These are phyloP conservation scores for Cremastinae sp. DNA, from an alignment of 2,888 invertebrate genomes.

Conservation along the genomic window DNA sequence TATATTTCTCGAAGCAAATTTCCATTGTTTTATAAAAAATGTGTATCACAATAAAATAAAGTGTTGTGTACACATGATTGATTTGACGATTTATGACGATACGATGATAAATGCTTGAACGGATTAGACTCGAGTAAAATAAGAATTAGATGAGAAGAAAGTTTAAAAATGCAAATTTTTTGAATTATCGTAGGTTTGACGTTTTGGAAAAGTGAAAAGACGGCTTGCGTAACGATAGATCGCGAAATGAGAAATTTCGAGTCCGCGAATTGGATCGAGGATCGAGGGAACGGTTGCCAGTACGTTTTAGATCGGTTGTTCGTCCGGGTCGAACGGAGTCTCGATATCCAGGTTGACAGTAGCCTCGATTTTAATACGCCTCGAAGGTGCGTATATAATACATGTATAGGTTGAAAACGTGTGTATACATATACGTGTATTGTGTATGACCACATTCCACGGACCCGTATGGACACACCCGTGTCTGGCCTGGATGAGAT, in stretches of 20 bases:
- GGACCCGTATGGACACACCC: slow-evolving; percentile 59
- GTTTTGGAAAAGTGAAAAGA: too few relatives aligned
- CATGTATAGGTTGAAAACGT: too few relatives aligned
- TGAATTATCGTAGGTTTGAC: too few relatives aligned
- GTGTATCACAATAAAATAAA: too few relatives aligned
- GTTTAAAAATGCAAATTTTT: too few relatives aligned
- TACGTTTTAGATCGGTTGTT: slow-evolving; percentile 18
- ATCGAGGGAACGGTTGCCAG: slow-evolving; percentile 12
- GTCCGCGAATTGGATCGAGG: slow-evolving; percentile 38
- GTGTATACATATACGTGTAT: slow-evolving; percentile 18
- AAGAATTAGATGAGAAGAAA: too few relatives aligned
- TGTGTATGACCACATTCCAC: slow-evolving; percentile 61
- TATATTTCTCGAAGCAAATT: too few relatives aligned
- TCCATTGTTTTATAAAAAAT: too few relatives aligned
- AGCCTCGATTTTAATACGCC: slow-evolving; percentile 62
- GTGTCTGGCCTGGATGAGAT: slow-evolving; percentile 61
- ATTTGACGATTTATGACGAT: too few relatives aligned
- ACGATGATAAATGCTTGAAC: too few relatives aligned
- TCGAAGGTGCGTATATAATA: slow-evolving; percentile 58
- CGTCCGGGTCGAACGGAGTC: slow-evolving; percentile 52
- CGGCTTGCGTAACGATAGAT: slow-evolving; percentile 38
- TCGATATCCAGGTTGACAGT: slow-evolving; percentile 59
- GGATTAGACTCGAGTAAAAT: too few relatives aligned
- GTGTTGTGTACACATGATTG: too few relatives aligned
- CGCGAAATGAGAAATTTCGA: slow-evolving; percentile 25